Percentiles rank a stretch among this genome's conserved stretches.
Conservation (phyloP, 2,888 invertebrate genomes). For the Vandiemenella viatica region DNA sequence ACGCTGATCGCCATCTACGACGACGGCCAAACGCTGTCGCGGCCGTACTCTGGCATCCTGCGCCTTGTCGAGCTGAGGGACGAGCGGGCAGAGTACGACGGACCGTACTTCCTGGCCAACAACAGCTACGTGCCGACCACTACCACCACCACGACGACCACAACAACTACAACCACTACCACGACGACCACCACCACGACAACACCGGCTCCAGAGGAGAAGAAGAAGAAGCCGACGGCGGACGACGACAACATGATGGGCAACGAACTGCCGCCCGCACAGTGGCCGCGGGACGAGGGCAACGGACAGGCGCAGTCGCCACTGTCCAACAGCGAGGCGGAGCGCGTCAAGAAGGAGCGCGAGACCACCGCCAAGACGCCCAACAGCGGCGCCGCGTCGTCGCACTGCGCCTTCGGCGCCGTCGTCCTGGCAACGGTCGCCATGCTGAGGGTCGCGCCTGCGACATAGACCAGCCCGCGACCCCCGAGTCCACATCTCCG, state of each 20-base stretch:
- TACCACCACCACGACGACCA: constrained; percentile 41
- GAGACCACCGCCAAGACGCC: neutral
- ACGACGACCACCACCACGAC: constrained; percentile 22
- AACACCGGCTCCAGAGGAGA: constrained; percentile 21
- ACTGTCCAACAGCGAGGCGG: constrained; percentile 20
- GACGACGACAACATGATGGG: too few relatives aligned
- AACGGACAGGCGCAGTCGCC: constrained; percentile 24
- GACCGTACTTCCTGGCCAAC: constrained; percentile 60
- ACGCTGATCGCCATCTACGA: constrained; percentile 53
- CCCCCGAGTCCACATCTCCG: too few relatives aligned
- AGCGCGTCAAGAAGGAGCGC: neutral
- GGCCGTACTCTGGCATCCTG: constrained; percentile 45
- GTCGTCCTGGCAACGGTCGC: too few relatives aligned
- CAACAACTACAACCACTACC: constrained; percentile 22
- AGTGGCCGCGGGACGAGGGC: too few relatives aligned
- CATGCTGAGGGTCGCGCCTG: too few relatives aligned
- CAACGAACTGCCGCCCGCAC: too few relatives aligned
- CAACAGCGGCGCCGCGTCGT: neutral
- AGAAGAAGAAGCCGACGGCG: constrained; percentile 20
- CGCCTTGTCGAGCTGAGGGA: constrained; percentile 51
- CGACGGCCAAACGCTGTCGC: constrained; percentile 40
- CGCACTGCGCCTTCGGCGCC: neutral
- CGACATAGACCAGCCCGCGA: too few relatives aligned
- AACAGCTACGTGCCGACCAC: constrained; percentile 65
- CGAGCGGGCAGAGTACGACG: constrained; percentile 56